phyloP scores from a whole-genome alignment of 2,888 invertebrate genomes.

The Listrodromus nycthemerus region DNA sequence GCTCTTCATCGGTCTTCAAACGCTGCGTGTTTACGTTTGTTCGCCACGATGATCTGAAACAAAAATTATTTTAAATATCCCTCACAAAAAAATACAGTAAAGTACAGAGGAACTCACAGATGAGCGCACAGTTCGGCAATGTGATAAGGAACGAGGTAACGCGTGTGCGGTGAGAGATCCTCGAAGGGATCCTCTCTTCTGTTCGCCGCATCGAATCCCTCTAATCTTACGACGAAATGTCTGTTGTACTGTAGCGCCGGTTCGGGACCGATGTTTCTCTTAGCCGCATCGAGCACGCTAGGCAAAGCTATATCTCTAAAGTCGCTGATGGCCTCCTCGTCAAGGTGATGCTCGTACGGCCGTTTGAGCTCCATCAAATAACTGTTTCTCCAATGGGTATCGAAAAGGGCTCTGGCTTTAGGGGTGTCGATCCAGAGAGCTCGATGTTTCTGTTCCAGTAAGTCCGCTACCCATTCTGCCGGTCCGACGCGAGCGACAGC shows the following conservation, averaged over 20 bases:
- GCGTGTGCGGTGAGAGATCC: slow-evolving; percentile 75
- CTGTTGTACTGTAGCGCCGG: slow-evolving; percentile 69
- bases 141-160: slow-evolving; percentile 77
- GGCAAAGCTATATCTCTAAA: slow-evolving; percentile 77
- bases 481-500: slow-evolving; percentile 75
- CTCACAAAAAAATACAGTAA: not conserved
- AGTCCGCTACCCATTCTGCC: slow-evolving; percentile 75
- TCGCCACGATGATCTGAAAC: slow-evolving; percentile 65
- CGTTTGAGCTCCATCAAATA: slow-evolving; percentile 30
- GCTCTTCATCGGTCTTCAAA: slow-evolving; percentile 53
- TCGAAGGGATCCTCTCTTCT: slow-evolving; percentile 75
- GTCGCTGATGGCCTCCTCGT: slow-evolving; percentile 71
- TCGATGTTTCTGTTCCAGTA: slow-evolving; percentile 72
- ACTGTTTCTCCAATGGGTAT: slow-evolving; percentile 49
- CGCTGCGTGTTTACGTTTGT: slow-evolving; percentile 33
- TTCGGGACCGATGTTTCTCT: slow-evolving; percentile 68
- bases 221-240: slow-evolving; percentile 77
- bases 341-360: slow-evolving; percentile 6
- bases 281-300: slow-evolving; percentile 74
- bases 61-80: slow-evolving; percentile 2
- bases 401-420: slow-evolving; percentile 71
- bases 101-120: slow-evolving; percentile 72
- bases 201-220: slow-evolving; percentile 71
- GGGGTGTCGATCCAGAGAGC: slow-evolving; percentile 78
- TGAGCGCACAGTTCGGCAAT: slow-evolving; percentile 74